A percentile compares a stretch with the other conserved stretches of the same genome.
Conservation (phyloP, 2,888 invertebrate genomes). For the Saturnia pavonia region DNA sequence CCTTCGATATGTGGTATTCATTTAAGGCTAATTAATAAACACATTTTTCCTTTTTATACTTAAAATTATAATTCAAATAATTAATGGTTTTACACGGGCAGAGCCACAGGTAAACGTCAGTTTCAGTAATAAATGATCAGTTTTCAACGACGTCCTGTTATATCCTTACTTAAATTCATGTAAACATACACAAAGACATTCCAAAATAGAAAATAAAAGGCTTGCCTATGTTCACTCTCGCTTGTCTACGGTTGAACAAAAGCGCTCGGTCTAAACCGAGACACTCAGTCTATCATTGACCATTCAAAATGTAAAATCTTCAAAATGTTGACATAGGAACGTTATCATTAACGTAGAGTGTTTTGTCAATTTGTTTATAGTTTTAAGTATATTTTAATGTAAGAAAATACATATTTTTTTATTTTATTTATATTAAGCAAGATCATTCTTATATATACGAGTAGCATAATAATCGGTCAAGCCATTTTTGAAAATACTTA, state of each 20-base stretch:
- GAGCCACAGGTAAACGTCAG: neutral
- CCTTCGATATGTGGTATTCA: too few relatives aligned
- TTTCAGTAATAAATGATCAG: slow-evolving; percentile 14
- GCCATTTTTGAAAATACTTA: too few relatives aligned
- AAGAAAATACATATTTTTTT: too few relatives aligned
- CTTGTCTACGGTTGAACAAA: slow-evolving; percentile 58
- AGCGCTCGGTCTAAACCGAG: slow-evolving; percentile 44
- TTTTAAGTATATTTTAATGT: neutral
- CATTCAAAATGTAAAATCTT: slow-evolving; percentile 22
- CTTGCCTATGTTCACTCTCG: slow-evolving; percentile 39
- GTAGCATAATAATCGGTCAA: too few relatives aligned
- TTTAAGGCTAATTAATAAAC: too few relatives aligned
- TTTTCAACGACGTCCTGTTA: slow-evolving; percentile 6
- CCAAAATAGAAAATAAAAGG: slow-evolving; percentile 34
- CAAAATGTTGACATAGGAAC: slow-evolving; percentile 17
- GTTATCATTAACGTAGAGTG: neutral
- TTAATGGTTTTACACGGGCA: neutral
- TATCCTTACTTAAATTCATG: slow-evolving; percentile 7
- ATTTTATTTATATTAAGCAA: too few relatives aligned
- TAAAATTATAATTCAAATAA: neutral
- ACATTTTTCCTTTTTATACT: neutral
- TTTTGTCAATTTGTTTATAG: slow-evolving; percentile 22
- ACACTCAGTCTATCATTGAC: slow-evolving; percentile 54
- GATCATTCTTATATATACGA: too few relatives aligned
- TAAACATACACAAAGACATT: slow-evolving; percentile 23